Base-by-base conservation (phyloP, 2,888 invertebrate species). In the Pachliopta kotzebuea region DNA sequence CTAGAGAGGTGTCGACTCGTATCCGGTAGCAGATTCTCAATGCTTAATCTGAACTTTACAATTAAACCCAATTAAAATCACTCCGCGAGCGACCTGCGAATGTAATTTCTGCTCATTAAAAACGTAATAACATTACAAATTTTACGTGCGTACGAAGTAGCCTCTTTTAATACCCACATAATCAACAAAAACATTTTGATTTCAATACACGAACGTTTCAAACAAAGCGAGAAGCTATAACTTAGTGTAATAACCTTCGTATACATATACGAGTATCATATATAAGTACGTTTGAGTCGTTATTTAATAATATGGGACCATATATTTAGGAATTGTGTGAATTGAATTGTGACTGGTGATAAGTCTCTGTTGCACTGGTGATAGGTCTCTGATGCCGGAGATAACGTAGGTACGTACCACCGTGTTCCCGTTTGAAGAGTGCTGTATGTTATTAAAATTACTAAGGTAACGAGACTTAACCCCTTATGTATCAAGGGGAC, bases 21-120 rank as follows among this genome's bases (percentile, higher is more conserved):
- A 69, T 71, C 71, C 74, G 74, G 77, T 78, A 78, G 78, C 76
- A 21, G 72, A 75, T 76, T 74, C 75, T 76, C 74, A 72, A 69
- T 73, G 76, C 73, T 79, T 75, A 73, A 77, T 75, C 76, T 74
- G 74, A 77, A 81, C 75, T 79, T 74, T 75, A 81, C 81, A 85
- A 88, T 89, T 85, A 86, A 86, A 85, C 74, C 82, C 77, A 78
- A 88, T 88, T 84, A n/a, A 86, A 83, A 81, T 85, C 84, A 81
- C 78, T 80, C 85, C 81, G 78, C 82, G 80, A 87, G 84, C 82
- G 80, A 86, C 81, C 83, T 86, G 87, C 80, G 85, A 88, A 88
- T 83, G 86, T 86, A 86, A 84, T 83, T 86, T 80, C 80, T 77
- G 81, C 80, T 82, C 84, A 85, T 88, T 88, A 88, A 87, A 60